These are phyloP conservation scores for Corbicula japonica DNA, from an alignment of 2,888 invertebrate species.

Conservation along the genomic window DNA sequence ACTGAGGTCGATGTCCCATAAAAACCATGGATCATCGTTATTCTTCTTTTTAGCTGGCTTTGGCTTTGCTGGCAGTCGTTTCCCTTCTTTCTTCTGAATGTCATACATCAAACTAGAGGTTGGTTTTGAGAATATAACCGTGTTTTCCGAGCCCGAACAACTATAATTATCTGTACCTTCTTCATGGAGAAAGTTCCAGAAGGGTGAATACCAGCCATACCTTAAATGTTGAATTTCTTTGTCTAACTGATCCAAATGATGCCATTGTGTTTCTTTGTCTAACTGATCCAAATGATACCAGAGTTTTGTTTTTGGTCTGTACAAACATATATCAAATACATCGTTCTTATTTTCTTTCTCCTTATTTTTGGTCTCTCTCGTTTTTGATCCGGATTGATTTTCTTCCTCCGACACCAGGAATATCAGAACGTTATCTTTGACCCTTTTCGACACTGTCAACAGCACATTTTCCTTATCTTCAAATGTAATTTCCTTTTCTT, in stretches of 20 bases:
- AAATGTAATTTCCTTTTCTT: not conserved
- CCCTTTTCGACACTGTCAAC: not conserved
- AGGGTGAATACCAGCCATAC: not conserved
- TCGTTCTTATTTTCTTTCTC: not conserved
- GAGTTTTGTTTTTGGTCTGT: no score
- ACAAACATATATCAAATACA: no score
- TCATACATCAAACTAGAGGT: not conserved
- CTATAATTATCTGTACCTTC: not conserved
- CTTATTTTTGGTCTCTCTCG: not conserved
- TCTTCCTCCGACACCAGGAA: not conserved
- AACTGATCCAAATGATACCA: no score
- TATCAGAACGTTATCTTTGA: not conserved
- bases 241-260: no score
- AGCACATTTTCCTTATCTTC: constrained; percentile 1
- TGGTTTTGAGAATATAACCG: not conserved
- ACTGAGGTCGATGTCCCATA: not conserved
- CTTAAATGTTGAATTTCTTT: not conserved
- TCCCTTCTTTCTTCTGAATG: not conserved
- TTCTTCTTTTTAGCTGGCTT: not conserved
- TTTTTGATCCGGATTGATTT: not conserved
- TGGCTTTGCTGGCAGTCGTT: no score
- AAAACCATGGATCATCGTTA: not conserved
- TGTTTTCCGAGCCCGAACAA: not conserved
- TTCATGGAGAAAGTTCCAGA: not conserved
- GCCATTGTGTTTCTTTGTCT: no score